A percentile compares a stretch with the other conserved stretches of the same genome.
Conservation (phyloP, 2,113 vertebrate species). For the Brachionichthys hirsutus region DNA sequence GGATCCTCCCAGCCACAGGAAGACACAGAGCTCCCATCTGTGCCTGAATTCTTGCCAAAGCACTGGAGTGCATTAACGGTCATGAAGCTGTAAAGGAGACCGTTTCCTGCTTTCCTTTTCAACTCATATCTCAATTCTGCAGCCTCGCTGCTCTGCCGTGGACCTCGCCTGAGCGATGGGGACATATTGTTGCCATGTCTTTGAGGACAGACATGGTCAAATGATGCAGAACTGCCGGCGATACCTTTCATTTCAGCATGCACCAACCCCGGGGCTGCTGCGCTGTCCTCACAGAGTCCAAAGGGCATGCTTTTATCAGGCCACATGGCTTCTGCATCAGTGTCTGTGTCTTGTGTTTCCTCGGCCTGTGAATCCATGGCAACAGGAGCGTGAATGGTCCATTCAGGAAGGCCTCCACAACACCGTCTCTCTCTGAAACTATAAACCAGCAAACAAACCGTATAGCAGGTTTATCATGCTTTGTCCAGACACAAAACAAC, state of each 20-base stretch:
- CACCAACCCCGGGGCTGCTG: constrained; percentile 26
- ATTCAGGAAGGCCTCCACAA: constrained; percentile 38
- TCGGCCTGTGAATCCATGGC: constrained; percentile 61
- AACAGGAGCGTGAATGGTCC: constrained; percentile 64
- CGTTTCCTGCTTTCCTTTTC: constrained; percentile 44
- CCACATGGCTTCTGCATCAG: constrained; percentile 57
- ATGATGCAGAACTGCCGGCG: constrained; percentile 4
- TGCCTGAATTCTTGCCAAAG: constrained; percentile 53
- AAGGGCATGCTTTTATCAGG: constrained; percentile 55
- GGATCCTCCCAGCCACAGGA: constrained; percentile 50
- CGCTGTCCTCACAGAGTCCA: constrained; percentile 41
- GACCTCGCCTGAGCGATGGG: constrained; percentile 9
- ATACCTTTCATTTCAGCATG: constrained; percentile 16
- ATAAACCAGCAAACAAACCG: constrained; percentile 36
- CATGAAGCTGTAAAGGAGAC: constrained; percentile 45
- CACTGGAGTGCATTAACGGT: constrained; percentile 28
- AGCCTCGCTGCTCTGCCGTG: constrained; percentile 9
- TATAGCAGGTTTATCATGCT: background rate
- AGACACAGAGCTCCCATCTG: constrained; percentile 65
- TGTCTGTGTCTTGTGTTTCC: constrained; percentile 46
- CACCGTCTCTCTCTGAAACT: constrained; percentile 31
- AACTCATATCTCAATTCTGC: constrained; percentile 9
- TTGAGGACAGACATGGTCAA: constrained; percentile 14
- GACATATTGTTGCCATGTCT: no score
- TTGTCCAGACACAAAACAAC: background rate